Evolutionary conservation across 2,888 invertebrate species (phyloP).

Genomic region (Heliconius hortense): DNA sequence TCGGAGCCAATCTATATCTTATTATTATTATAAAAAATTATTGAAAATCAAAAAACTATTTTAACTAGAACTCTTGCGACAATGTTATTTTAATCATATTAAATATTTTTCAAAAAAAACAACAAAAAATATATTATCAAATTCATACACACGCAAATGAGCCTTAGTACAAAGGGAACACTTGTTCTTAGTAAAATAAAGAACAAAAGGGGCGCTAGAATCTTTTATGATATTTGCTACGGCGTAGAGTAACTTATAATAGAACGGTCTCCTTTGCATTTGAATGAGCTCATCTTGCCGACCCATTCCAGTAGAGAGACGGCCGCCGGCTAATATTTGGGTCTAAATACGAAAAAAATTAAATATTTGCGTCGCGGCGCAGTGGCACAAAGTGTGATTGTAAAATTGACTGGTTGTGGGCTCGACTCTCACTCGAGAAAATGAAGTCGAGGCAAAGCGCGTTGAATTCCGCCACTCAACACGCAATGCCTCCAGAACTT

Average conservation of each 20-base stretch:
- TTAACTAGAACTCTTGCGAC: neutral
- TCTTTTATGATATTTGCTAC: constrained; percentile 41
- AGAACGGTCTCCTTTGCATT: constrained; percentile 43
- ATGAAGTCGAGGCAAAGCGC: too few relatives aligned
- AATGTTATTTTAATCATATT: neutral
- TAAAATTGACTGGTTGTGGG: too few relatives aligned
- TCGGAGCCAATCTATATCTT: too few relatives aligned
- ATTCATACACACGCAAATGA: constrained; percentile 25
- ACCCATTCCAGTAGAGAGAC: constrained; percentile 33
- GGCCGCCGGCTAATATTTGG: constrained; percentile 34
- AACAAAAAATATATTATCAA: neutral
- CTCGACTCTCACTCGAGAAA: too few relatives aligned
- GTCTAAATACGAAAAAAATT: constrained; percentile 28
- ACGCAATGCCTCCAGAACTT: too few relatives aligned
- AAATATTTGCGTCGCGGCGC: constrained; percentile 18
- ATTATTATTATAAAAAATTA: too few relatives aligned
- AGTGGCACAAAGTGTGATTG: too few relatives aligned
- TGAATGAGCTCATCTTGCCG: constrained; percentile 40
- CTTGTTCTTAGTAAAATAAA: constrained; percentile 37
- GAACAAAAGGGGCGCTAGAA: constrained; percentile 38
- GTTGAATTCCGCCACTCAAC: too few relatives aligned
- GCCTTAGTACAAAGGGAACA: constrained; percentile 26
- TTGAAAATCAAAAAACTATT: too few relatives aligned
- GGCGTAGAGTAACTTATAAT: constrained; percentile 41
- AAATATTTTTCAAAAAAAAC: neutral